Percentiles rank a stretch among this genome's conserved stretches.
These are phyloP conservation scores for Ardeotis arabs DNA, from an alignment of 2,113 vertebrate genomes.

Conservation along the genomic window DNA sequence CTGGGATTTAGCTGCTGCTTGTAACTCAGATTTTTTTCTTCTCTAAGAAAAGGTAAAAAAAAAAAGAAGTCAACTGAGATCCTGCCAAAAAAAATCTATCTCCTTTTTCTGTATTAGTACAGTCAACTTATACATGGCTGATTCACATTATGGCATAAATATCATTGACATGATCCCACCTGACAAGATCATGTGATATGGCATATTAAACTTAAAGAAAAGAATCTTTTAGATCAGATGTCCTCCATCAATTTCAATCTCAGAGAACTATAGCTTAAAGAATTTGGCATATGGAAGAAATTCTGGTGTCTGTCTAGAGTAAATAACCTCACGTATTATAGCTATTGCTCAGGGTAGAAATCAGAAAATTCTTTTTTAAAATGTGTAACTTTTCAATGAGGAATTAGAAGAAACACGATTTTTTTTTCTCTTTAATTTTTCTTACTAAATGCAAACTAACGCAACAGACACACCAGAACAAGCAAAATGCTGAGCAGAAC, in stretches of 20 bases:
- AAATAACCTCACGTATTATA: neutral
- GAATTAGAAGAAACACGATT: neutral
- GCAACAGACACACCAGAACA: neutral
- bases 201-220: slow-evolving; percentile 56
- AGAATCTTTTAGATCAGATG: slow-evolving; percentile 55
- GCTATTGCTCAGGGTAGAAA: neutral
- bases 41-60: neutral
- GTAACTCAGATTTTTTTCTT: neutral
- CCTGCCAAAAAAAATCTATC: neutral
- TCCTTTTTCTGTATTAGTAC: neutral
- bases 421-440: neutral
- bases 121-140: neutral
- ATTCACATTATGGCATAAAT: neutral
- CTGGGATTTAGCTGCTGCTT: neutral
- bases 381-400: neutral
- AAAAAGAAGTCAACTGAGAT: neutral
- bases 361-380: neutral
- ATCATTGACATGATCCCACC: slow-evolving; percentile 53
- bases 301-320: neutral
- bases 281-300: slow-evolving; percentile 18
- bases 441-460: neutral
- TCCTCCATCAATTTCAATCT: slow-evolving; percentile 56
- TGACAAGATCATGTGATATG: slow-evolving; percentile 56
- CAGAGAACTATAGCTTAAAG: neutral
- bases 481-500: slow-evolving; percentile 5